Conservation (phyloP, 2,113 vertebrate species). For the Podilymbus podiceps region DNA sequence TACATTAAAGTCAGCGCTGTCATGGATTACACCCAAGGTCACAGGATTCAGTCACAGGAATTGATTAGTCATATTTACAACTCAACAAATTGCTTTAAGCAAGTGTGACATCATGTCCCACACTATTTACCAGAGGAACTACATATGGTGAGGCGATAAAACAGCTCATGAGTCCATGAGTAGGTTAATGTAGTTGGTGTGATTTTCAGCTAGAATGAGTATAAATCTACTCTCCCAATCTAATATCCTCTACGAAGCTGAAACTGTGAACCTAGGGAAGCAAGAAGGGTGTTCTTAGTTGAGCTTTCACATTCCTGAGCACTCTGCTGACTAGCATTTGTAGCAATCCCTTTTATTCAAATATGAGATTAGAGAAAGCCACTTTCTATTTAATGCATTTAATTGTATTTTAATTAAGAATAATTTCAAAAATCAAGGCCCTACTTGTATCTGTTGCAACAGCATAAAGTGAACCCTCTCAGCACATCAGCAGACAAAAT, state of each 20-base stretch:
- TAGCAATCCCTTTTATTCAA: background rate
- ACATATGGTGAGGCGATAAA: background rate
- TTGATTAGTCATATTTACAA: conserved; percentile 57
- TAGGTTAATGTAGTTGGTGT: background rate
- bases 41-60: conserved; percentile 4
- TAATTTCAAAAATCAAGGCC: background rate
- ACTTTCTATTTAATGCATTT: background rate
- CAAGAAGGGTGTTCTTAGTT: background rate
- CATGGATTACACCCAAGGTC: conserved; percentile 29
- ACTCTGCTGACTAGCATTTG: background rate
- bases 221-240: background rate
- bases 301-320: background rate
- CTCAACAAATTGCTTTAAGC: conserved; percentile 36
- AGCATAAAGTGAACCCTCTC: background rate
- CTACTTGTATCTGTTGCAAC: background rate
- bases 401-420: background rate
- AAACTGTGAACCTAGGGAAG: background rate
- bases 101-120: conserved; percentile 16
- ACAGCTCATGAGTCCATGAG: background rate
- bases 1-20: background rate
- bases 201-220: background rate
- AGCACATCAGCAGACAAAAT: background rate
- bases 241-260: accelerated
- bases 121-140: background rate
- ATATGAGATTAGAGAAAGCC: background rate